These are phyloP conservation scores for Cephalopholis sonnerati DNA, from an alignment of 2,113 vertebrate genomes.

Conservation along the genomic window DNA sequence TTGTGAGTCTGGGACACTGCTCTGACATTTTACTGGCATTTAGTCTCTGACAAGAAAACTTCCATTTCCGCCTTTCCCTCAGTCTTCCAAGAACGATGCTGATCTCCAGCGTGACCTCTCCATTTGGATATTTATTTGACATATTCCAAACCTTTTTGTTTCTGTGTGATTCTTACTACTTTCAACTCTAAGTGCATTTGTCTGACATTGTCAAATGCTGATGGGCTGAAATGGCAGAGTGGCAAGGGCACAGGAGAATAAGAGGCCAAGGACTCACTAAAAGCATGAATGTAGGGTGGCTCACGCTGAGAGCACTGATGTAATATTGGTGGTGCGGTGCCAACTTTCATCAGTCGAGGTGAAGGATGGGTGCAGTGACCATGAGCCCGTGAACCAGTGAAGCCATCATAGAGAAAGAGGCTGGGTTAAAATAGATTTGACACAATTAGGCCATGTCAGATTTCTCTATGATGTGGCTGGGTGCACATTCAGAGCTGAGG, in stretches of 20 bases:
- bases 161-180: slow-evolving; percentile 39
- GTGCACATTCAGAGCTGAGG: slow-evolving; percentile 47
- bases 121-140: slow-evolving; percentile 62
- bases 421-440: slow-evolving; percentile 77
- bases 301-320: slow-evolving; percentile 57
- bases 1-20: slow-evolving; percentile 19
- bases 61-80: slow-evolving; percentile 43
- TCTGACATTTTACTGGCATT: slow-evolving; percentile 83
- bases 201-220: slow-evolving; percentile 70
- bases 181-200: slow-evolving; percentile 59
- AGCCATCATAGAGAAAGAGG: slow-evolving; percentile 56
- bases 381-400: slow-evolving; percentile 69
- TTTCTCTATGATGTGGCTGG: slow-evolving; percentile 49
- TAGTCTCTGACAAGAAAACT: slow-evolving; percentile 58
- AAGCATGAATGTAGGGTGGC: slow-evolving; percentile 29
- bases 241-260: slow-evolving; percentile 43
- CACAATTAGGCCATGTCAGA: slow-evolving; percentile 80
- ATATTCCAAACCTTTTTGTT: slow-evolving; percentile 61
- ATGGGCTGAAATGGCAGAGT: slow-evolving; percentile 56
- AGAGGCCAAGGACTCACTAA: slow-evolving; percentile 57
- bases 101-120: slow-evolving; percentile 57
- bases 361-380: slow-evolving; percentile 77
- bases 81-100: slow-evolving; percentile 58
- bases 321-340: slow-evolving; percentile 59
- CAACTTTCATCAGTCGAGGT: slow-evolving; percentile 71